Conservation (phyloP, 2,113 vertebrate species). For the Litocranius walleri region DNA sequence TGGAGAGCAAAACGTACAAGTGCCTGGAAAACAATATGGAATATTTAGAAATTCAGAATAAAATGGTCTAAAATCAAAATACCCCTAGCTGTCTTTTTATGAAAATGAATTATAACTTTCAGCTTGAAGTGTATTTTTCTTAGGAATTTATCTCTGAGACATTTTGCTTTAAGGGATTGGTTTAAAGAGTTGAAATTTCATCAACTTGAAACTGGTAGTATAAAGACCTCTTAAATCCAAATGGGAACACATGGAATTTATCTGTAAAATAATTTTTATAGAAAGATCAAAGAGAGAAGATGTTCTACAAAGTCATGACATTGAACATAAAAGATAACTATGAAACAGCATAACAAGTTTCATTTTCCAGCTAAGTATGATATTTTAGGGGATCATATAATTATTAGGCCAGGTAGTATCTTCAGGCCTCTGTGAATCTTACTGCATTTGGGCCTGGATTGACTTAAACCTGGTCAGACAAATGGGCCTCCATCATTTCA, state of each 20-base stretch:
- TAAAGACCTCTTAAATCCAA: slow-evolving; percentile 25
- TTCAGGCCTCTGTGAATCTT: background rate
- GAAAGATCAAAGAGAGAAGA: background rate
- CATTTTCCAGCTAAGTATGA: slow-evolving; percentile 28
- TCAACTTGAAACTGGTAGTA: background rate
- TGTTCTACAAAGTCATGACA: background rate
- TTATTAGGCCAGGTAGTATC: background rate
- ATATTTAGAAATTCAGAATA: background rate
- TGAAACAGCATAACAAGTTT: slow-evolving; percentile 25
- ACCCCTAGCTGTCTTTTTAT: background rate
- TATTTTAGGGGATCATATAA: background rate
- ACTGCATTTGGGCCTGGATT: background rate
- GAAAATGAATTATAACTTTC: slow-evolving; percentile 37
- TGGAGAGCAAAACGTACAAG: background rate
- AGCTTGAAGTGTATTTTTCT: background rate
- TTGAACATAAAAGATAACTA: slow-evolving; percentile 2
- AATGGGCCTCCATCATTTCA: background rate
- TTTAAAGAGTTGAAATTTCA: slow-evolving; percentile 37
- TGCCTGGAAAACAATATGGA: background rate
- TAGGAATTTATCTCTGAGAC: slow-evolving; percentile 14
- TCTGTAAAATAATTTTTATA: background rate
- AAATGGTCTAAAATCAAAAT: background rate
- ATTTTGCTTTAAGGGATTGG: background rate
- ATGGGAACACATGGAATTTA: background rate
- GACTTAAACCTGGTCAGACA: background rate